These are phyloP conservation scores for Myrmophylax atrothorax DNA, from an alignment of 2,113 vertebrate genomes.

Conservation along the genomic window DNA sequence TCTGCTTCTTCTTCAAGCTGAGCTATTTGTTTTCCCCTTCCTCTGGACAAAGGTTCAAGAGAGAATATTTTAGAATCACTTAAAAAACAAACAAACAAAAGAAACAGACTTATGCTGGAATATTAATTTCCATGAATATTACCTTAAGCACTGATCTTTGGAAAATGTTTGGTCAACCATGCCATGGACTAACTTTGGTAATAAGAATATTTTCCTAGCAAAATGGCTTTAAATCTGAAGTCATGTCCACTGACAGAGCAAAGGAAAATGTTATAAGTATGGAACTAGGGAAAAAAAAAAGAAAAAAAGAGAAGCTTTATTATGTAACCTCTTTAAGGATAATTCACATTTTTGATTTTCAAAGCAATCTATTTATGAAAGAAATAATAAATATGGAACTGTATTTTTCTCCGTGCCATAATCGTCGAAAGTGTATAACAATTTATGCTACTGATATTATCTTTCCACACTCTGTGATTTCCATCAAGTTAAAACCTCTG, in stretches of 20 bases:
- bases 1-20: background rate
- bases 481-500: background rate
- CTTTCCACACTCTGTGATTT: background rate
- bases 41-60: rapidly evolving
- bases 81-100: background rate
- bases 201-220: background rate
- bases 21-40: background rate
- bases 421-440: background rate
- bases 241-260: background rate
- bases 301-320: background rate
- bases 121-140: background rate
- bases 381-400: background rate
- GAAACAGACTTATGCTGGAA: background rate
- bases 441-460: background rate
- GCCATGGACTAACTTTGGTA: background rate
- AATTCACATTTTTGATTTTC: background rate
- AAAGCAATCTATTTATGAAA: background rate
- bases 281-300: background rate
- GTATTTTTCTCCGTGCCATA: background rate
- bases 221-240: background rate
- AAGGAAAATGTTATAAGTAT: background rate
- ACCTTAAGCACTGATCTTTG: background rate
- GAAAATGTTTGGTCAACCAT: background rate
- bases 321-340: background rate
- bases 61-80: background rate